Percentiles rank a stretch among this genome's conserved stretches.
These are phyloP conservation scores for Dipodomys spectabilis DNA, from an alignment of 2,113 vertebrate species.

Conservation along the genomic window DNA sequence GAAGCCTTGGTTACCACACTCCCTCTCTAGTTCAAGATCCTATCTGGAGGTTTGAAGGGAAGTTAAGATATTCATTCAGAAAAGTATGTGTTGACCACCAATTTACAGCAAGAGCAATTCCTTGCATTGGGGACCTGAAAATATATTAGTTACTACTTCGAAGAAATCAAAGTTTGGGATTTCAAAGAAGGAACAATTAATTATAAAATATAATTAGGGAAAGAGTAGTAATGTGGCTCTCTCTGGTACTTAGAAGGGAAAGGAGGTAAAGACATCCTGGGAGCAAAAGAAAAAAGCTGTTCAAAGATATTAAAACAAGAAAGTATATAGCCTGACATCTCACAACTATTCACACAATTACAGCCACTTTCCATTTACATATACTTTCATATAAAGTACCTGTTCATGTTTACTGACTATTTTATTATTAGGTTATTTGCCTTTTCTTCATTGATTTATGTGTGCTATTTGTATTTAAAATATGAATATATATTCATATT, in stretches of 20 bases:
- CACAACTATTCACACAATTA: no score
- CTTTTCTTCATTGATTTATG: background rate
- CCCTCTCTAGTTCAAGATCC: conserved; percentile 60
- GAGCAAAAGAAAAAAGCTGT: background rate
- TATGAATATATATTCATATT: background rate
- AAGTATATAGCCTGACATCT: no score
- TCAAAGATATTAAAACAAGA: background rate
- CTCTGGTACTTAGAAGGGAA: conserved; percentile 15
- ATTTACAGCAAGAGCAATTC: background rate
- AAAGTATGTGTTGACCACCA: background rate
- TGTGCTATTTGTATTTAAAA: background rate
- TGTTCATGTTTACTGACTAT: background rate
- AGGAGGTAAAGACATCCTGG: background rate
- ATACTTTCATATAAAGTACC: background rate
- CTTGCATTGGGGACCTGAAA: background rate
- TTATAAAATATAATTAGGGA: conserved; percentile 13
- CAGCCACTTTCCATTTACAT: background rate
- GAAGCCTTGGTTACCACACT: conserved; percentile 64
- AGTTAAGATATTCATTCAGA: conserved; percentile 42
- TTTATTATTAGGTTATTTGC: background rate
- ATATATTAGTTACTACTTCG: background rate
- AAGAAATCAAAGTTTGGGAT: background rate
- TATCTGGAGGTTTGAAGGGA: conserved; percentile 46
- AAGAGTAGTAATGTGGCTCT: background rate
- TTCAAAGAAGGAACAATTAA: conserved; percentile 37